A percentile compares a stretch with the other conserved stretches of the same genome.
Evolutionary conservation across 1,140 invertebrate species (phyloP).

Genomic region (Drosophila repletoides): DNA sequence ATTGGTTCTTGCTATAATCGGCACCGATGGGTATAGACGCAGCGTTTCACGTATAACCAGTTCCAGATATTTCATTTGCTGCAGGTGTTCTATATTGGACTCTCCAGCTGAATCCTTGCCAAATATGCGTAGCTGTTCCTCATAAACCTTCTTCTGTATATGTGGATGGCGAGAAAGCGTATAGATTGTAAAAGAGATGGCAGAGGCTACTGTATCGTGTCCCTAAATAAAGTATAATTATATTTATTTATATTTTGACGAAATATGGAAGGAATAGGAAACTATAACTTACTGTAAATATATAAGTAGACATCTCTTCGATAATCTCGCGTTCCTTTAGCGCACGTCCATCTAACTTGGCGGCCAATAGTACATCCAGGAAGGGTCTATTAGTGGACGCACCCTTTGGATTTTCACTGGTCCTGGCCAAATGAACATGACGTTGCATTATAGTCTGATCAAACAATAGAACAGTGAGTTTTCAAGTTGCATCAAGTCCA

Average conservation of each 20-base stretch:
- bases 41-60: constrained; percentile 87
- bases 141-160: constrained; percentile 84
- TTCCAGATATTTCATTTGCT: constrained; percentile 87
- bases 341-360: constrained; percentile 83
- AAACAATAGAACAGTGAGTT: neutral
- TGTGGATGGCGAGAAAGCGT: constrained; percentile 64
- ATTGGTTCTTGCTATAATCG: constrained; percentile 86
- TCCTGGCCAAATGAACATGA: constrained; percentile 20
- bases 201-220: constrained; percentile 68
- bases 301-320: constrained; percentile 89
- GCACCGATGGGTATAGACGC: constrained; percentile 88
- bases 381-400: constrained; percentile 45
- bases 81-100: constrained; percentile 82
- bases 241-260: neutral
- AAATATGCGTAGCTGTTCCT: constrained; percentile 85
- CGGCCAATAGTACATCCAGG: constrained; percentile 65
- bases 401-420: neutral
- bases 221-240: constrained; percentile 83
- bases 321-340: constrained; percentile 87
- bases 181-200: constrained; percentile 71
- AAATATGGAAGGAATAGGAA: neutral
- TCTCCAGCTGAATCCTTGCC: constrained; percentile 52
- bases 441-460: constrained; percentile 54
- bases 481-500: neutral
- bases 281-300: constrained; percentile 86